phyloP scores from a whole-genome alignment of 2,797 vertebrate genomes.

The Hybognathus amarus region DNA sequence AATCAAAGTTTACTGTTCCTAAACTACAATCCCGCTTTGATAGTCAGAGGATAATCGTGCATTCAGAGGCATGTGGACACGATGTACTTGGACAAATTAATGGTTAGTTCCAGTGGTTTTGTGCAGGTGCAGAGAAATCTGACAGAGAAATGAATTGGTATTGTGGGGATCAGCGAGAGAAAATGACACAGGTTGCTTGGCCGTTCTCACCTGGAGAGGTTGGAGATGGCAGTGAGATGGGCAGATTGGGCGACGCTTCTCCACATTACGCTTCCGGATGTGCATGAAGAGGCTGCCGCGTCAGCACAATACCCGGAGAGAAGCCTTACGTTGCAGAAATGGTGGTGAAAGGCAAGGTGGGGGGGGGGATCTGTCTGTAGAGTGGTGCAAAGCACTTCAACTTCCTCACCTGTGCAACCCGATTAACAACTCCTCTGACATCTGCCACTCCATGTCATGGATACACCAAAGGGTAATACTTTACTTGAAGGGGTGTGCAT shows the following conservation, averaged over 20 bases:
- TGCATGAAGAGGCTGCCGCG: neutral
- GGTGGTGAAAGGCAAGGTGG: neutral
- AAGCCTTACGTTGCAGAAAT: conserved; percentile 40
- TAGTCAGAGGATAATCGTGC: conserved; percentile 13
- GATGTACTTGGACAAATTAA: conserved; percentile 28
- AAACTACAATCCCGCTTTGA: conserved; percentile 11
- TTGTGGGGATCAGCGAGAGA: conserved; percentile 49
- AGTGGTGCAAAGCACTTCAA: conserved; percentile 26
- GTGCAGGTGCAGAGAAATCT: conserved; percentile 40
- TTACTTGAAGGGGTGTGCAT: too few relatives aligned
- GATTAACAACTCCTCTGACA: neutral
- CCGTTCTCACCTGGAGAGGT: conserved; percentile 41
- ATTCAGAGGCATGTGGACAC: conserved; percentile 22
- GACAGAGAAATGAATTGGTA: conserved; percentile 53
- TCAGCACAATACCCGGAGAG: conserved; percentile 6
- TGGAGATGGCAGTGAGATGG: neutral
- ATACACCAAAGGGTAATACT: neutral
- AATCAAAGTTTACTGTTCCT: neutral
- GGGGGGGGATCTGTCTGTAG: conserved; percentile 47
- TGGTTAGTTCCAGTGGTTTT: conserved; percentile 26
- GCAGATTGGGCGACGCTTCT: conserved; percentile 25
- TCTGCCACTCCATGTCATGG: neutral
- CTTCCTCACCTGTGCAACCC: conserved; percentile 18
- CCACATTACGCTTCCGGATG: neutral
- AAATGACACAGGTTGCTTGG: conserved; percentile 19